A percentile compares a stretch with the other conserved stretches of the same genome.
These are phyloP conservation scores for Emydocephalus ijimae DNA, from an alignment of 2,113 vertebrate species.

Conservation along the genomic window DNA sequence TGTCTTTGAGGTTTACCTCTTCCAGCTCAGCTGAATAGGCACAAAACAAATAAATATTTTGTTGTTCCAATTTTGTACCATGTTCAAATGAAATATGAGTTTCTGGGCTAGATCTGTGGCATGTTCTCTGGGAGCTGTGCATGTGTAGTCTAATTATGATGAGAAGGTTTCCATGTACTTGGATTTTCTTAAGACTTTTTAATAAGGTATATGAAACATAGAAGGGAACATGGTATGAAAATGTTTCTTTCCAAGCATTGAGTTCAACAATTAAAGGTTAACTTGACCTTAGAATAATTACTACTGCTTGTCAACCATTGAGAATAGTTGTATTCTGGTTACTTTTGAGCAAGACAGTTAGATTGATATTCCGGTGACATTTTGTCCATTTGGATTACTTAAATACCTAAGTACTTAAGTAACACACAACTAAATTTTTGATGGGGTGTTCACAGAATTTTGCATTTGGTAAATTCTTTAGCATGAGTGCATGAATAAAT, in stretches of 20 bases:
- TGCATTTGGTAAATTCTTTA: not conserved
- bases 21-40: not conserved
- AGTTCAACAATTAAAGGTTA: not conserved
- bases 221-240: not conserved
- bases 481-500: not conserved
- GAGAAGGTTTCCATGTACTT: not conserved
- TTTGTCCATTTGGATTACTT: not conserved
- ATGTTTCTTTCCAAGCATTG: not conserved
- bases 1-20: not conserved
- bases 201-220: not conserved
- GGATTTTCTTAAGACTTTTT: not conserved
- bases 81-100: not conserved
- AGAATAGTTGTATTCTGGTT: not conserved
- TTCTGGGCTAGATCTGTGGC: not conserved
- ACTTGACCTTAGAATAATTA: not conserved
- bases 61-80: not conserved
- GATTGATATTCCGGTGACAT: not conserved
- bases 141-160: not conserved
- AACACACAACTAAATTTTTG: not conserved
- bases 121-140: not conserved
- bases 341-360: not conserved
- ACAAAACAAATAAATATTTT: not conserved
- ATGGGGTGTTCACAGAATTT: not conserved
- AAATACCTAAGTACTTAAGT: too few relatives aligned
- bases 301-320: not conserved